These are phyloP conservation scores for Pseudomyrmex concolor DNA, from an alignment of 1,140 invertebrate species.

Conservation along the genomic window DNA sequence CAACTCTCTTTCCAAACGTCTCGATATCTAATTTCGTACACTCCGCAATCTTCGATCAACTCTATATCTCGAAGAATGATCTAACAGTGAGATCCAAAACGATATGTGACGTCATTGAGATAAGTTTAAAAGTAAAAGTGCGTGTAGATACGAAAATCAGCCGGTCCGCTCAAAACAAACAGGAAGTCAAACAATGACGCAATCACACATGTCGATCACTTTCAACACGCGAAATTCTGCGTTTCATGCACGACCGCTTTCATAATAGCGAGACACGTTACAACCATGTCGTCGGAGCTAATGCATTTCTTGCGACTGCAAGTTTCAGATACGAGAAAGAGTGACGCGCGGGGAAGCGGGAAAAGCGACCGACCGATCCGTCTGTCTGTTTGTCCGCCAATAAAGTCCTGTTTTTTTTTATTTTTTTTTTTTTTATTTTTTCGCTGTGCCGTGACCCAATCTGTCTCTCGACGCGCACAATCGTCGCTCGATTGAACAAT, in stretches of 20 bases:
- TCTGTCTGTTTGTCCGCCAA: conserved; percentile 28
- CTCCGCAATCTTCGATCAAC: no score
- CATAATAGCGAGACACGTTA: conserved; percentile 42
- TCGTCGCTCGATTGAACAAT: conserved; percentile 62
- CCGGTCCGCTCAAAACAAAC: conserved; percentile 15
- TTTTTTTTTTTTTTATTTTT: neutral
- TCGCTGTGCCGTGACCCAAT: conserved; percentile 53
- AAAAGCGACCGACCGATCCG: conserved; percentile 28
- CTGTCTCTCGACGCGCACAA: no score
- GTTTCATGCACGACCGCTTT: conserved; percentile 47
- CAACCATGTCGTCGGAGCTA: conserved; percentile 15
- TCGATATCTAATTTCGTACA: no score
- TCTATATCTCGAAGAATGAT: no score
- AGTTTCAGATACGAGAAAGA: conserved; percentile 23
- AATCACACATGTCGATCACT: conserved; percentile 15
- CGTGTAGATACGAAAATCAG: no score
- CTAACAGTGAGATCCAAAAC: no score
- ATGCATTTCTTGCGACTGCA: conserved; percentile 46
- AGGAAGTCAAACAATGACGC: conserved; percentile 34
- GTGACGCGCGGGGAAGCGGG: conserved; percentile 11
- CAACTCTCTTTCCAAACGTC: no score
- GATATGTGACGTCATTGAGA: no score
- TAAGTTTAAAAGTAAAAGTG: no score
- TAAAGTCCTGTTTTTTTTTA: conserved; percentile 19
- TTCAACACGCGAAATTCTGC: conserved; percentile 20